Evolutionary conservation across 64 coral and sea anemone species (phyloP).

Genomic region (Actinia tenebrosa): DNA sequence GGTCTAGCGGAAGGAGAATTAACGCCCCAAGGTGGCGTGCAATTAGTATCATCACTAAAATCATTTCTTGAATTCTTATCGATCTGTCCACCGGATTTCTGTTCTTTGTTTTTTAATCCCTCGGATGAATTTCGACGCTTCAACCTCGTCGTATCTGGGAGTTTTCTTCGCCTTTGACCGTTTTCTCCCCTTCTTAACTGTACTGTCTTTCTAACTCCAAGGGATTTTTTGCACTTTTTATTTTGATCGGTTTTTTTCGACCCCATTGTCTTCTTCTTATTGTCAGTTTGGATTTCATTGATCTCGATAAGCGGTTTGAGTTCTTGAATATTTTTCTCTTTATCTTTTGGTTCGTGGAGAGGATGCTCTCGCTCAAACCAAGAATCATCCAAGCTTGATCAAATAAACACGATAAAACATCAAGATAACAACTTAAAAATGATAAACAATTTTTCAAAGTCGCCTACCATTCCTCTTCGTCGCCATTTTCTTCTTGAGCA

Average conservation of each 20-base stretch:
- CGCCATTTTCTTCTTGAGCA: neutral
- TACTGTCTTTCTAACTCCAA: neutral
- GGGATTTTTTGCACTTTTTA: neutral
- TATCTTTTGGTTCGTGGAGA: constrained; percentile 11
- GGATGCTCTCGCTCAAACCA: constrained; percentile 33
- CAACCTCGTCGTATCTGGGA: neutral
- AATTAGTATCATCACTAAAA: neutral
- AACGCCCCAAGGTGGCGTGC: neutral
- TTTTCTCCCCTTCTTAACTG: neutral
- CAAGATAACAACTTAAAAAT: neutral
- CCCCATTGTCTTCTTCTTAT: neutral
- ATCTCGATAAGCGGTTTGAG: constrained; percentile 23
- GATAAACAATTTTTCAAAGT: neutral
- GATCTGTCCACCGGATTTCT: neutral
- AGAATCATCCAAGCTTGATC: constrained; percentile 21
- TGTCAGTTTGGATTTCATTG: neutral
- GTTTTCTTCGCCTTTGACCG: neutral
- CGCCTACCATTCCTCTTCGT: neutral
- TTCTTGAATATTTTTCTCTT: neutral
- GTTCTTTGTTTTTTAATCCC: neutral
- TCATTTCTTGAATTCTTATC: neutral
- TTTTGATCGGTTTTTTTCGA: neutral
- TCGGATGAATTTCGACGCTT: neutral
- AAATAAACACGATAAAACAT: neutral
- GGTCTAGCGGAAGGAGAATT: neutral